A percentile compares a stretch with the other conserved stretches of the same genome.
phyloP scores from a whole-genome alignment of 2,113 vertebrate species.

The Philantomba maxwellii region DNA sequence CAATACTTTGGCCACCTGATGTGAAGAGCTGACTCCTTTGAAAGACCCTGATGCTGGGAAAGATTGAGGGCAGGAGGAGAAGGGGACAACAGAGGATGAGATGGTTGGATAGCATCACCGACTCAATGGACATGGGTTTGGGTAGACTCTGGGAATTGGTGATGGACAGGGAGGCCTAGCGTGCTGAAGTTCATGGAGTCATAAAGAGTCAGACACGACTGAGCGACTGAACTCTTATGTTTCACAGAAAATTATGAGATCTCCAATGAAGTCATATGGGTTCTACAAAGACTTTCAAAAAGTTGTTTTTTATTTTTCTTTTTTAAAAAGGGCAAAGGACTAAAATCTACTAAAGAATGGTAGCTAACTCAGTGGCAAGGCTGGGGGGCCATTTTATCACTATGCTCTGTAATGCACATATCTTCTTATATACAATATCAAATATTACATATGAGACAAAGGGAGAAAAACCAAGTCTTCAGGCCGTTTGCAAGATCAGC shows the following conservation, averaged over 20 bases:
- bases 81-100: neutral
- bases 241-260: neutral
- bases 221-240: neutral
- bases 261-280: neutral
- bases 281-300: neutral
- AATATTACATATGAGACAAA: neutral
- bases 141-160: neutral
- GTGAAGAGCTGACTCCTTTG: neutral
- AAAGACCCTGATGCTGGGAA: neutral
- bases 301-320: neutral
- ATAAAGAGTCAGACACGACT: fast-evolving
- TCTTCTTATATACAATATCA: neutral
- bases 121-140: neutral
- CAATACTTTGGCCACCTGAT: neutral
- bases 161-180: neutral
- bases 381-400: neutral
- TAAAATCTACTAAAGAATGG: neutral
- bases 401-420: neutral
- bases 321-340: neutral
- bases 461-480: neutral
- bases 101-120: neutral
- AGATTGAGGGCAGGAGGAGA: neutral
- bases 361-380: neutral
- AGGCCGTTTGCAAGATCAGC: neutral
- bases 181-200: fast-evolving